A percentile compares a stretch with the other conserved stretches of the same genome.
phyloP scores from a whole-genome alignment of 1,140 invertebrate genomes.

The Calliphora vicina region DNA sequence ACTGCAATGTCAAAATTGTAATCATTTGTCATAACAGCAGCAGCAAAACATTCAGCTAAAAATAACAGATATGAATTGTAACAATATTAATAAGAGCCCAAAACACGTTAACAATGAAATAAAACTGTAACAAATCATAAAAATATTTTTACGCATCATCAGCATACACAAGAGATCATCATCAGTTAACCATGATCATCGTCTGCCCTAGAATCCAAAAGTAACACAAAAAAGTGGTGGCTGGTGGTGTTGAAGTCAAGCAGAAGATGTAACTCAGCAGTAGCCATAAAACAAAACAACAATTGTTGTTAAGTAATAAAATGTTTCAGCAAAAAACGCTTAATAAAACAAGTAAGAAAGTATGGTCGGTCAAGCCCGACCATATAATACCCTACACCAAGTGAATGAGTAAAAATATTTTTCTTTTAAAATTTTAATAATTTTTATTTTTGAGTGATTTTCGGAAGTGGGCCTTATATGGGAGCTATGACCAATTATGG shows the following conservation, averaged over 20 bases:
- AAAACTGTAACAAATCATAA: slow-evolving; percentile 32
- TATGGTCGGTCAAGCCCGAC: too few relatives aligned
- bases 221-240: not conserved
- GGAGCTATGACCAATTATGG: too few relatives aligned
- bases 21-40: too few relatives aligned
- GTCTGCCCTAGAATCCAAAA: not conserved
- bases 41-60: too few relatives aligned
- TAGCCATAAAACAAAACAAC: not conserved
- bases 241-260: slow-evolving; percentile 4
- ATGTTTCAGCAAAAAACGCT: not conserved
- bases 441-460: too few relatives aligned
- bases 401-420: too few relatives aligned
- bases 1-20: too few relatives aligned
- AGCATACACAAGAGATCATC: not conserved
- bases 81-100: too few relatives aligned
- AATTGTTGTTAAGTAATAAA: slow-evolving; percentile 28
- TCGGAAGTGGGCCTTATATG: too few relatives aligned
- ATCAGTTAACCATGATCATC: slow-evolving; percentile 1
- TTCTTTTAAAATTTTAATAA: too few relatives aligned
- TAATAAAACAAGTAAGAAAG: not conserved
- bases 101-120: not conserved
- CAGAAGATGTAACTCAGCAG: not conserved
- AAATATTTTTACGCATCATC: slow-evolving; percentile 32
- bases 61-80: too few relatives aligned
- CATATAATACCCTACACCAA: too few relatives aligned